These are phyloP conservation scores for Drosophila lutescens DNA, from an alignment of 2,888 invertebrate species.

Conservation along the genomic window DNA sequence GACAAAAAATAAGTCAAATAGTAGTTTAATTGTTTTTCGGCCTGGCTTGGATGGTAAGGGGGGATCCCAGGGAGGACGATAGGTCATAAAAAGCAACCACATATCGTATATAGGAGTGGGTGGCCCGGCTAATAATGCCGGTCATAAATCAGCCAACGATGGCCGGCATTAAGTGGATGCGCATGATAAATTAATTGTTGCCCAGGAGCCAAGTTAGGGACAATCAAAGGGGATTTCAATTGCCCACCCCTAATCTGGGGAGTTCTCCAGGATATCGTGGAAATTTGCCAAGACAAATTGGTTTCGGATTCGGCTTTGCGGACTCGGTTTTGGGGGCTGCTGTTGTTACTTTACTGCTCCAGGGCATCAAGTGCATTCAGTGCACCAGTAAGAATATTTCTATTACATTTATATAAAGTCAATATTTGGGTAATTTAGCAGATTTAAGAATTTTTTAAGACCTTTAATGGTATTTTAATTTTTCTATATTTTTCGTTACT, in stretches of 20 bases:
- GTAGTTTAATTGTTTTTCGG: constrained; percentile 64
- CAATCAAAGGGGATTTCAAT: constrained; percentile 58
- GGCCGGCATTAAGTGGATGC: constrained; percentile 62
- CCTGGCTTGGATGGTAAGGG: constrained; percentile 2
- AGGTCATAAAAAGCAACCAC: constrained; percentile 59
- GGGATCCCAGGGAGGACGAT: constrained; percentile 14
- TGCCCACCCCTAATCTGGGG: constrained; percentile 18
- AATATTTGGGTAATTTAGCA: too few species aligned
- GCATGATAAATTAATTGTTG: constrained; percentile 73
- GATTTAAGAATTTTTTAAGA: too few species aligned
- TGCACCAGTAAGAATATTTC: background rate
- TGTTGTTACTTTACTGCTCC: background rate
- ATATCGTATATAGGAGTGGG: constrained; percentile 11
- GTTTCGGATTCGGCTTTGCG: constrained; percentile 36
- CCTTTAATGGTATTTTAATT: too few species aligned
- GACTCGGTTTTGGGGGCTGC: background rate
- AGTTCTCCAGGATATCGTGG: constrained; percentile 28
- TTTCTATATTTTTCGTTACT: too few species aligned
- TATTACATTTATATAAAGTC: too few species aligned
- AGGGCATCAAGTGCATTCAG: constrained; percentile 23
- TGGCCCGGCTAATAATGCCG: constrained; percentile 61
- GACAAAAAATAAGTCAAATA: constrained; percentile 50
- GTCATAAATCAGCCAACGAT: constrained; percentile 68
- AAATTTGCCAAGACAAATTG: constrained; percentile 60
- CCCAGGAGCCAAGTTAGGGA: constrained; percentile 22